Evolutionary conservation across 2,797 vertebrate genomes (phyloP).

Genomic region (Sebastes matsubarae): DNA sequence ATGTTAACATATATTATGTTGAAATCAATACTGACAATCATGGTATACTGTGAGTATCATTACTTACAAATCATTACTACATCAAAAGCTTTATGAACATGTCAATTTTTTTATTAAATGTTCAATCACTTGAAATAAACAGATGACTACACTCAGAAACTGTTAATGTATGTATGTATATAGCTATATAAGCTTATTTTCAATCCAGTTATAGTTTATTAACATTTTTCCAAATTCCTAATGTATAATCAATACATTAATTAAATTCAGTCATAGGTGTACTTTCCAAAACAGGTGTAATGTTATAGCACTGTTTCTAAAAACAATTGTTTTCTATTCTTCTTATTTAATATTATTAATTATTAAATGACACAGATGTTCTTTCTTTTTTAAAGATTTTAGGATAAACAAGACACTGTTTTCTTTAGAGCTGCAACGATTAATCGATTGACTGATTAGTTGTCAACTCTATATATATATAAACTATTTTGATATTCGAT

Average conservation of each 20-base stretch:
- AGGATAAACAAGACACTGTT: neutral
- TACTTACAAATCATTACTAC: neutral
- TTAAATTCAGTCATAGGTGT: neutral
- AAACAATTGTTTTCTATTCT: neutral
- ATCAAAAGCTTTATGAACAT: neutral
- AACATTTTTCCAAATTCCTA: neutral
- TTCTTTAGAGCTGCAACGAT: neutral
- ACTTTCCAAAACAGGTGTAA: neutral
- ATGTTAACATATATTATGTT: constrained; percentile 8
- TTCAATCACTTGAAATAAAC: neutral
- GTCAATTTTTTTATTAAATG: neutral
- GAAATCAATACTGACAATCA: neutral
- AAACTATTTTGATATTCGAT: too few relatives aligned
- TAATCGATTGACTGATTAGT: too few relatives aligned
- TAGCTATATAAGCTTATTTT: neutral
- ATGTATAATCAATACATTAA: neutral
- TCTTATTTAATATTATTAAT: neutral
- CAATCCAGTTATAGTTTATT: neutral
- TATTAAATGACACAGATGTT: neutral
- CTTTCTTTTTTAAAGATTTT: neutral
- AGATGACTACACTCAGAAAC: neutral
- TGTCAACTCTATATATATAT: too few relatives aligned
- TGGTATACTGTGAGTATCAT: neutral
- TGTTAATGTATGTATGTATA: neutral
- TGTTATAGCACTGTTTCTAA: neutral